Evolutionary conservation across 2,797 vertebrate species (phyloP).

Genomic region (Pampus argenteus): DNA sequence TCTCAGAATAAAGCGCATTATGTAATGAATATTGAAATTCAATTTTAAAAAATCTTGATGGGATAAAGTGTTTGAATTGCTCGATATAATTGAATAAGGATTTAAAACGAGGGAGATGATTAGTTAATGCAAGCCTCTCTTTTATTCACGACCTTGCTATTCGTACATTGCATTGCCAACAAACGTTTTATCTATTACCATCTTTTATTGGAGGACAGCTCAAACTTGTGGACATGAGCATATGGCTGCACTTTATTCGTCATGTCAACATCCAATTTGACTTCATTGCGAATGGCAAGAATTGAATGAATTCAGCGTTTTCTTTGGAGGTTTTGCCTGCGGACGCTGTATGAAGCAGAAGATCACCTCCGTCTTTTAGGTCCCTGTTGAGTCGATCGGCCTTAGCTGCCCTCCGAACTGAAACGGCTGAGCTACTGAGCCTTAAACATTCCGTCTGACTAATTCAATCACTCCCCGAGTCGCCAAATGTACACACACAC

Average conservation of each 20-base stretch:
- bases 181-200: background rate
- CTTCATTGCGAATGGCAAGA: background rate
- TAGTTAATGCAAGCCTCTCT: background rate
- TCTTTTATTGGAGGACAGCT: background rate
- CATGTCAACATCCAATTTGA: background rate
- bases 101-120: background rate
- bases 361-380: constrained; percentile 12
- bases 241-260: no score
- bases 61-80: background rate
- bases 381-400: constrained; percentile 3
- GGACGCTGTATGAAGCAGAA: background rate
- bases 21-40: background rate
- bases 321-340: background rate
- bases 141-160: background rate
- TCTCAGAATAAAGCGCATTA: background rate
- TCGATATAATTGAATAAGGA: background rate
- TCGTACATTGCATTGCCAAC: background rate
- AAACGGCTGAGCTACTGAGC: constrained; percentile 56
- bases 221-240: background rate
- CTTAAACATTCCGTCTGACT: constrained; percentile 77
- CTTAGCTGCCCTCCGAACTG: constrained; percentile 44
- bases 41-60: background rate
- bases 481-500: constrained; percentile 49
- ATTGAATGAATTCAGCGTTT: background rate
- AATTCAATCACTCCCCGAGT: constrained; percentile 58